Evolutionary conservation across 2,888 invertebrate genomes (phyloP), one percentile per base, ranked within the genome.

Genomic region (Thereva nobilitata): DNA sequence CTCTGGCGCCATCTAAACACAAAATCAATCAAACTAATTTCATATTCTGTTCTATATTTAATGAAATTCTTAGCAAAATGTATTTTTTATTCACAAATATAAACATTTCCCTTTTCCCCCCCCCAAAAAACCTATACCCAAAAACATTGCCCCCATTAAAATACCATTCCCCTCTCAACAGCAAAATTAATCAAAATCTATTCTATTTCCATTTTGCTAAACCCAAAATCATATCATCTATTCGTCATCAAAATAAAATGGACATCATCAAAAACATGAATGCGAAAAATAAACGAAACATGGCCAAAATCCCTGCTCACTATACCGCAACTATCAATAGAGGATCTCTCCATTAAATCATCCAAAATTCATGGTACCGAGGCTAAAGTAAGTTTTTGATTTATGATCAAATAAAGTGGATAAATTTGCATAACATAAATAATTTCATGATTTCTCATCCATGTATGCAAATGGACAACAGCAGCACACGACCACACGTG

Each of bases 341-440:
- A 59, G 49, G 49, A 59, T 23, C 23, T 23, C 47, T 59, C 59
- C 59, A 59, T 59, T 59, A 59, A 59, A 47, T 49, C 47, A 59
- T 49, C 47, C 12, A 52, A 45, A 47, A 59, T 38, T 12, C 59
- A 59, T 47, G 35, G 10, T 5, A 37, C 7, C 12, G 47, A 41
- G 37, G 59, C 38, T 49, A 59, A 55, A 59, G 59, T 40, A 59
- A 59, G 53, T 66, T 68, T 67, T 65, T 68, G 68, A 68, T 68
- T 68, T 68, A 68, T 68, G 68, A 68, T 68, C 68, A 65, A 68
- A 68, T 68, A 66, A 68, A 68, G 68, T 68, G 68, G 59, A 49
- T 65, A 49, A 68, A 68, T 68, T 68, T 68, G 42, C 68, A 68
- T 68, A 61, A 65, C 66, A 65, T 68, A 66, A 68, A 66, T 63